Percentiles rank a stretch among this genome's conserved stretches.
Evolutionary conservation across 2,888 invertebrate genomes (phyloP).

Genomic region (Zaprionus bogoriensis): DNA sequence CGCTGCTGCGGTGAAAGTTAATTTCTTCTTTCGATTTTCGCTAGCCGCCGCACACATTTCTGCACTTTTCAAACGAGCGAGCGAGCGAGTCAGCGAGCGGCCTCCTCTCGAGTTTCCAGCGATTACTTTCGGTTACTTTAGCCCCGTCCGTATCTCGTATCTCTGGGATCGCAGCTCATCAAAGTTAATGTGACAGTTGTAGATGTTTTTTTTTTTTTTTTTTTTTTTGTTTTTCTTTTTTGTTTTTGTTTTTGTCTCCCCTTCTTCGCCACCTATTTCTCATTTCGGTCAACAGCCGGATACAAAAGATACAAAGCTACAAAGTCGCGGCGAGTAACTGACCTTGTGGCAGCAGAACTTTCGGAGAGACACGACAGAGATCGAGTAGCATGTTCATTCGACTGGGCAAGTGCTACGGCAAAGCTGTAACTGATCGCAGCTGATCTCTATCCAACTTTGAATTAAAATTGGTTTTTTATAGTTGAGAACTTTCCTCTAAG

Average conservation of each 20-base stretch:
- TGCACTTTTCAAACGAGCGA: constrained; percentile 65
- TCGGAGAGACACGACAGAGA: neutral
- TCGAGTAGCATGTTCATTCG: neutral
- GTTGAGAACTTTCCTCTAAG: too few relatives aligned
- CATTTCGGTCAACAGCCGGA: constrained; percentile 30
- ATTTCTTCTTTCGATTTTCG: constrained; percentile 71
- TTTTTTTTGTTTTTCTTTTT: constrained; percentile 18
- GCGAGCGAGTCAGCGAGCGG: neutral
- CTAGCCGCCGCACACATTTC: constrained; percentile 44
- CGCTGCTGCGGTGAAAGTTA: constrained; percentile 54
- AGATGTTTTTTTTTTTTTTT: constrained; percentile 22
- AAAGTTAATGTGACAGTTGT: constrained; percentile 75
- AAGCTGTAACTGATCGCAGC: too few relatives aligned
- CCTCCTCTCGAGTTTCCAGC: constrained; percentile 59
- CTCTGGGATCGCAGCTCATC: constrained; percentile 63
- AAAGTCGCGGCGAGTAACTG: constrained; percentile 7
- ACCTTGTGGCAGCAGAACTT: constrained; percentile 36
- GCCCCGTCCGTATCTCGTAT: constrained; percentile 10
- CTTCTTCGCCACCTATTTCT: neutral
- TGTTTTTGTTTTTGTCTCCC: neutral
- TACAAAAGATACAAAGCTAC: too few relatives aligned
- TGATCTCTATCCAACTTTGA: too few relatives aligned
- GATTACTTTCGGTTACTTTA: constrained; percentile 64
- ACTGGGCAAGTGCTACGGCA: too few relatives aligned
- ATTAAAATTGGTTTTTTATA: too few relatives aligned